Evolutionary conservation across 1,140 invertebrate genomes (phyloP), one percentile per base, ranked within the genome.

Genomic region (Drosophila paulistorum): DNA sequence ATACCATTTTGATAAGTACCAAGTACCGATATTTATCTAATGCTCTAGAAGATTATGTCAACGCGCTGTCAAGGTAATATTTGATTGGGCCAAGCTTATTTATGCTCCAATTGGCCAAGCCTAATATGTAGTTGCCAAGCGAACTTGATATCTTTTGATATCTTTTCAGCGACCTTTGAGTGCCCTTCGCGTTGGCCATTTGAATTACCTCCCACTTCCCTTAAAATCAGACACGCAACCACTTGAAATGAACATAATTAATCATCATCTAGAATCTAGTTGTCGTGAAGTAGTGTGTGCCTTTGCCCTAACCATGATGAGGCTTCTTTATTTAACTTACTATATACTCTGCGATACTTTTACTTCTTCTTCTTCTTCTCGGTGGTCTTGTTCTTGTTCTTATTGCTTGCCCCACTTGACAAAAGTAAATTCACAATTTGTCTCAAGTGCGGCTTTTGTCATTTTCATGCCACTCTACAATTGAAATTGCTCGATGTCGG

Each of bases 381-480:
- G 0, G 7, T 30, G 30, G 30, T 30, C 6, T 30, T 30, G 30
- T 48, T 48, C 14, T 17, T 48, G 30, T 48, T 48, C 14, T 17
- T 48, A 4, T 3, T 20, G 9, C 64, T 66, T 39, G 48, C 39
- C 2, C 9, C 61, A 39, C 71, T 58, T 55, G 65, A 68, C 77
- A 83, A 75, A 81, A 89, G 80, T 68, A 66, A 83, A 89, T 89
- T 89, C 84, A 87, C 84, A 87, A 87, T 87, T 87, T 87, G 84
- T 87, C 84, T 87, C 80, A 89, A 87, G 84, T 87, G 85, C 70
- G 79, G 35, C 14, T 59, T 74, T 77, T 77, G 75, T 77, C 75
- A 79, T 80, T 84, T 84, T 74, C 69, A 84, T 84, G 81, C 81
- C 81, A 83, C 33, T 30, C 30, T 68, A 48, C 61, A 65, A 59